A percentile compares a stretch with the other conserved stretches of the same genome.
Evolutionary conservation across 1,140 invertebrate species (phyloP).

Genomic region (Venturia canescens): DNA sequence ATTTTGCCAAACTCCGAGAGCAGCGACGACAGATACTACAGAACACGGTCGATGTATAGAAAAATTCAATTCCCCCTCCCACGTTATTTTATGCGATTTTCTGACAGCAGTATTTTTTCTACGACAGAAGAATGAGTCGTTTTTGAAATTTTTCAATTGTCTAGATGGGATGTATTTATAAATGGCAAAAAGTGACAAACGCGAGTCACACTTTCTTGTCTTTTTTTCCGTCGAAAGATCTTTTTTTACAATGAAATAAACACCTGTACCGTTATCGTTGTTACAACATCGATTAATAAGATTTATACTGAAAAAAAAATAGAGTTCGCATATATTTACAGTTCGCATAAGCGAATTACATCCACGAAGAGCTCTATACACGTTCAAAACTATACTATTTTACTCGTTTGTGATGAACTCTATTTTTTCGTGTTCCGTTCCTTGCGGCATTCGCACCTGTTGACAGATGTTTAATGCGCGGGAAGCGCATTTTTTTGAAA

Average conservation of each 20-base stretch:
- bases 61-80: background rate
- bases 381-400: background rate
- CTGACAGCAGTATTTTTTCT: conserved; percentile 33
- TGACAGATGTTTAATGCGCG: conserved; percentile 9
- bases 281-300: background rate
- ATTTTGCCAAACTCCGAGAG: background rate
- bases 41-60: background rate
- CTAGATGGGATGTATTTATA: conserved; percentile 5
- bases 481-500: background rate
- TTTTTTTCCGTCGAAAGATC: background rate
- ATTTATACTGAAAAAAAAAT: background rate
- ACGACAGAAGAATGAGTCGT: background rate
- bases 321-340: background rate
- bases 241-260: background rate
- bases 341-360: background rate
- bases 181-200: conserved; percentile 10
- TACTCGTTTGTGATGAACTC: background rate
- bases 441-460: conserved; percentile 4
- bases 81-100: conserved; percentile 34
- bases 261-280: background rate
- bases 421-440: background rate
- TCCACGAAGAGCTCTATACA: too few species aligned
- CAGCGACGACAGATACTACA: background rate
- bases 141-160: background rate
- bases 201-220: background rate